These are phyloP conservation scores for Coremacera marginata DNA, from an alignment of 2,888 invertebrate genomes.

Conservation along the genomic window DNA sequence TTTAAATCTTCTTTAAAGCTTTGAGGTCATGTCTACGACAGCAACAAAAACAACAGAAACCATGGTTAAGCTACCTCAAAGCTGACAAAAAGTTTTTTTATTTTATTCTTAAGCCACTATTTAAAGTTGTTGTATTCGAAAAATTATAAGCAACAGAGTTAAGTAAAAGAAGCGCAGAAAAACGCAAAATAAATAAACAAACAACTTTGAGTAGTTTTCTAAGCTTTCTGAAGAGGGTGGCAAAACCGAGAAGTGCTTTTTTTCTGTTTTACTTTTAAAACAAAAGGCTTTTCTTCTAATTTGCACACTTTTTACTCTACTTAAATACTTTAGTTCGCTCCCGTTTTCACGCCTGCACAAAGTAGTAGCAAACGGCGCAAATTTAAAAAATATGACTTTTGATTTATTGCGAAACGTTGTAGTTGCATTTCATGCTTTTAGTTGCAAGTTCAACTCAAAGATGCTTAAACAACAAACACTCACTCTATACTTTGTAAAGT, in stretches of 20 bases:
- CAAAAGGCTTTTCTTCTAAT: not conserved
- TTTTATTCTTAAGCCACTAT: not conserved
- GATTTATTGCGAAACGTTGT: conserved; percentile 12
- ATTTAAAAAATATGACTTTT: not conserved
- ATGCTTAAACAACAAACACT: not conserved
- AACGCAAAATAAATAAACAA: not conserved
- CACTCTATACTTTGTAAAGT: no score
- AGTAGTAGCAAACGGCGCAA: not conserved
- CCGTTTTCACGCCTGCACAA: not conserved
- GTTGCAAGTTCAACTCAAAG: conserved; percentile 13
- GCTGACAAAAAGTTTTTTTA: conserved; percentile 12
- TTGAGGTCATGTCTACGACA: conserved; percentile 40
- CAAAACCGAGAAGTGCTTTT: not conserved
- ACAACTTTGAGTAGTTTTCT: not conserved
- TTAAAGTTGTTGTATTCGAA: not conserved
- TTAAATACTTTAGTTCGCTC: not conserved
- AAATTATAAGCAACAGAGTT: not conserved
- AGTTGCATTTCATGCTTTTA: not conserved
- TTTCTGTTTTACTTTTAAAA: not conserved
- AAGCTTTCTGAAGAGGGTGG: no score
- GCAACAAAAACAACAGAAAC: conserved; percentile 6
- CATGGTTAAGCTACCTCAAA: not conserved
- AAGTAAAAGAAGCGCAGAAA: not conserved
- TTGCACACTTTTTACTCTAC: not conserved
- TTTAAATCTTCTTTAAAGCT: conserved; percentile 30